Evolutionary conservation across 2,797 vertebrate species (phyloP), one percentile per base, ranked within the genome.

Genomic region (Epinephelus awoara): DNA sequence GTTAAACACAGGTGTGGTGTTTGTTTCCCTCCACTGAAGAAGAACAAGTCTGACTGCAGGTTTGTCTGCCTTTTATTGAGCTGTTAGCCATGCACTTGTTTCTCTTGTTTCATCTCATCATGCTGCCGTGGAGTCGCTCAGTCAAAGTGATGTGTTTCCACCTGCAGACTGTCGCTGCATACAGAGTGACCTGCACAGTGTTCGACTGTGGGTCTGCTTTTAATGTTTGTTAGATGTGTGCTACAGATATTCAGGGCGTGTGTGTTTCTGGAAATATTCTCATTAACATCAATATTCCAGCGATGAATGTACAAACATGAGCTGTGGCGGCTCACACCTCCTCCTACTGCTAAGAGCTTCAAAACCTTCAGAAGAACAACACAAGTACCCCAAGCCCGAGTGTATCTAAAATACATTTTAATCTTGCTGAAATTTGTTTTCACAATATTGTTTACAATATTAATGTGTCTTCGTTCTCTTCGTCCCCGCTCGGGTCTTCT

Each of bases 341-440:
- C 58, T 67, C 78, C 75, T 81, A 47, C 40, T 67, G 42, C 75
- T 74, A 21, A 67, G 77, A 29, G 46, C 51, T 84, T 75, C 72
- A 77, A 87, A 87, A 79, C 72, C 21, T 83, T 83, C 82, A 80
- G 83, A 92, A 93, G 87, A 93, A 95, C 81, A 95, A 96, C 93
- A 95, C 93, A 95, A 95, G 89, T 92, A 95, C 91, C 94, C 93
- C 92, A 92, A 93, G 94, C 93, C 94, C 94, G 93, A 94, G 93
- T 96, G 95, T 98, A 98, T 97, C 96, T 96, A 97, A 98, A 98
- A 98, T 97, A 98, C 95, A 95, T 96, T 97, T 96, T 97, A 98
- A 97, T 97, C 92, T 96, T 96, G 95, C 92, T 83, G 94, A 96
- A 96, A 96, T 96, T 95, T 91, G 89, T 95, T 95, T 94, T 96